Base-by-base conservation (phyloP, 2,113 vertebrate species). In the Camelus bactrianus region DNA sequence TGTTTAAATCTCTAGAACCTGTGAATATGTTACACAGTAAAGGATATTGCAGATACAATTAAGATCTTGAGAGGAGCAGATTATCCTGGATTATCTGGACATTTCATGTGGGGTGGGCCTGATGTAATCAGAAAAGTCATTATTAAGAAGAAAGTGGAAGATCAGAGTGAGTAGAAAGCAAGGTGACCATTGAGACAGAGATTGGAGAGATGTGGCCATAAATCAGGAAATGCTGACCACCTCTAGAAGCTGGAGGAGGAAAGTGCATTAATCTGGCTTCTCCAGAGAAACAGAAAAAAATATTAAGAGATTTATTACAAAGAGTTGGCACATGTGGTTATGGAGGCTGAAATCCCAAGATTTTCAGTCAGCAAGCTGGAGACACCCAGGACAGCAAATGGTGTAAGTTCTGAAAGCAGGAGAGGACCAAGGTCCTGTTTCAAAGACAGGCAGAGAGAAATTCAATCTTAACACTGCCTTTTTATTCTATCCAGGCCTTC, bases 211-310 rank as follows among this genome's bases (percentile, higher is more conserved):
- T 42, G 4, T 72, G 48, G 56, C 89, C 48, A 83, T 56, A 92
- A 79, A 15, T 32, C 54, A 84, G 50, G 62, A 14, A 79, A 73
- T 22, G 20, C 24, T 79, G 42, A 22, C 22, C 67, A 16, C 22
- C 50, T 67, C 30, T 52, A 32, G 58, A 79, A 80, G 16, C 30
- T 83, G n/a, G 30, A 79, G 30, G 8, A 64, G n/a, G 46, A n/a
- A 72, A 82, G 38, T 48, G 13, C 20, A 72, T 82, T 60, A 19
- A 13, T 50, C 16, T 72, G 52, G 16, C 20, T 35, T 91, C 77
- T 72, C 38, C 32, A 91, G 30, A 82, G 77, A 82, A 82, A 72
- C 52, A 91, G 54, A 50, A 72, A 82, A 56, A 89, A 72, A 70
- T 26, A 50, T 72, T 48, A 82, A 82, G 52, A 28, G 28, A 28